Evolutionary conservation across 2,113 vertebrate genomes (phyloP).

Genomic region (Campylomormyrus numenius): DNA sequence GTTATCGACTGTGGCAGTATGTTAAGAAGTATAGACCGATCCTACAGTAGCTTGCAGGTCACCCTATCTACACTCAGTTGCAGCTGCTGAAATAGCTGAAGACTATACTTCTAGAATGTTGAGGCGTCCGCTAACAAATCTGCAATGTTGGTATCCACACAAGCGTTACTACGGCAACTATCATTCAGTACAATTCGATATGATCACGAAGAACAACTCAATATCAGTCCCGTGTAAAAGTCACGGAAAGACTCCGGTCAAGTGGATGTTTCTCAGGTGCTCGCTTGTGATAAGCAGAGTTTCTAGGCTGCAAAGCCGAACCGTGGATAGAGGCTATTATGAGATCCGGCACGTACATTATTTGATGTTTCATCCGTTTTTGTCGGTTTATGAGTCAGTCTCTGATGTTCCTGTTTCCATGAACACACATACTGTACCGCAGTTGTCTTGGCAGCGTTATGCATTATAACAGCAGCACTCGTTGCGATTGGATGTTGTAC

Average conservation of each 20-base stretch:
- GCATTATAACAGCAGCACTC: not conserved
- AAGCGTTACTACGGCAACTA: not conserved
- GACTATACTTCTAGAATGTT: not conserved
- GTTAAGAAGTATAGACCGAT: not conserved
- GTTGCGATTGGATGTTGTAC: not conserved
- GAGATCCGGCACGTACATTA: not conserved
- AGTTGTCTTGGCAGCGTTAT: not conserved
- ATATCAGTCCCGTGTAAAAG: not conserved
- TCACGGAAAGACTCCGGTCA: not conserved
- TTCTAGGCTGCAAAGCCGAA: not conserved
- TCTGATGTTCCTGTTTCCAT: slow-evolving; percentile 3
- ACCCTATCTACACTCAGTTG: not conserved
- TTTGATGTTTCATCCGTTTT: not conserved
- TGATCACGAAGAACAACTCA: not conserved
- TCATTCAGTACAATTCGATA: not conserved
- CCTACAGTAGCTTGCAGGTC: not conserved
- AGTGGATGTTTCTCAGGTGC: not conserved
- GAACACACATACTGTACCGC: not conserved
- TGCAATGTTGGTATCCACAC: not conserved
- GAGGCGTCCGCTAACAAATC: not conserved
- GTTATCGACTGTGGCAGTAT: not conserved
- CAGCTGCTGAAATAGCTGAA: not conserved
- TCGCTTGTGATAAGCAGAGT: not conserved
- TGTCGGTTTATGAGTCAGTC: not conserved
- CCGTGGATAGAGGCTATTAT: not conserved